These are phyloP conservation scores for Heliopora coerulea DNA, from an alignment of 92 coral and sea anemone genomes.

Conservation along the genomic window DNA sequence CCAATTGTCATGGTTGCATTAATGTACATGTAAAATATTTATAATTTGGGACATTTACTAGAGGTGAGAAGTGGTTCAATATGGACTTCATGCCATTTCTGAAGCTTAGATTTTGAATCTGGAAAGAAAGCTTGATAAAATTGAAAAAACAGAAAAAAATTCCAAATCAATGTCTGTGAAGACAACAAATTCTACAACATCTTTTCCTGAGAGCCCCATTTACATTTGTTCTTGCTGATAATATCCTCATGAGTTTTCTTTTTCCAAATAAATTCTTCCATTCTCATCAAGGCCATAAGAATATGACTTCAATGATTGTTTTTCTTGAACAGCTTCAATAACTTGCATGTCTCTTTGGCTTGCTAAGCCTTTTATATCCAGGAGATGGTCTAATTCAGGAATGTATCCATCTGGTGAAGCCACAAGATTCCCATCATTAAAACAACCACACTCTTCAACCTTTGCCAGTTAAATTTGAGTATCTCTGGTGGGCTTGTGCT, in stretches of 20 bases:
- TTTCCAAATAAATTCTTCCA: background rate
- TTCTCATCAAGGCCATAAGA: background rate
- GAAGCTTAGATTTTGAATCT: slow-evolving; percentile 16
- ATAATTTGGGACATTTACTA: slow-evolving; percentile 9
- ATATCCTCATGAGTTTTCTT: slow-evolving; percentile 5
- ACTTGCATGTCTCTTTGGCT: slow-evolving; percentile 5
- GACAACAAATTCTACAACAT: slow-evolving; percentile 15
- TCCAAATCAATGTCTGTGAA: slow-evolving; percentile 13
- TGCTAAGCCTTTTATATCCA: slow-evolving; percentile 20
- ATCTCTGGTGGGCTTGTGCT: slow-evolving; percentile 25
- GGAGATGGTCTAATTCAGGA: background rate
- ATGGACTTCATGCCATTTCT: slow-evolving; percentile 15
- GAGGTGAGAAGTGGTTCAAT: slow-evolving; percentile 22
- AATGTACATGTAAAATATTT: too few relatives aligned
- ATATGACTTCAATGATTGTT: slow-evolving; percentile 5
- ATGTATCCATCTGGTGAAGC: slow-evolving; percentile 35
- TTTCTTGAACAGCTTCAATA: slow-evolving; percentile 8
- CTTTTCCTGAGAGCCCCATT: slow-evolving; percentile 30
- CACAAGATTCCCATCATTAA: slow-evolving; percentile 15
- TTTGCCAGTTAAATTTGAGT: background rate
- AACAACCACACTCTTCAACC: slow-evolving; percentile 34
- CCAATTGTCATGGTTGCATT: too few relatives aligned
- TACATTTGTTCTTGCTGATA: slow-evolving; percentile 32
- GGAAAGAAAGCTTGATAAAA: slow-evolving; percentile 10
- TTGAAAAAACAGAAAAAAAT: background rate